These are phyloP conservation scores for Rhea pennata DNA, from an alignment of 2,113 vertebrate genomes.

Conservation along the genomic window DNA sequence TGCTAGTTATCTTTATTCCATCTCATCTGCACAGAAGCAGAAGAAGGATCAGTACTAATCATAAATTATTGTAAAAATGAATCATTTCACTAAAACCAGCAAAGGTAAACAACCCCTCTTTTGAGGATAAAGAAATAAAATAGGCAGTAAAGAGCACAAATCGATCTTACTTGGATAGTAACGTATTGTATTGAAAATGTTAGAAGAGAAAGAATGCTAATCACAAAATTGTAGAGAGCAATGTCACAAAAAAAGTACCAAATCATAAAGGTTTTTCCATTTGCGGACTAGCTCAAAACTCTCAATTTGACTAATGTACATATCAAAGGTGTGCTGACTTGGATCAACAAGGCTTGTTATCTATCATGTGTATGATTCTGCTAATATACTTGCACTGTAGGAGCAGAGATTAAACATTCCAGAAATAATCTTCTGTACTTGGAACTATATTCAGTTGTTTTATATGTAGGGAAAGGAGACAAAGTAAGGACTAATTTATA, in stretches of 20 bases:
- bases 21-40: not conserved
- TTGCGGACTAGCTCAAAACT: not conserved
- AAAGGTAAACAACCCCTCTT: not conserved
- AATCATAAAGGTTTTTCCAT: constrained; percentile 8
- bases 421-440: not conserved
- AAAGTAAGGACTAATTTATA: not conserved
- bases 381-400: not conserved
- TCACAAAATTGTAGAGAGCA: not conserved
- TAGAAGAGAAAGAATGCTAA: not conserved
- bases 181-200: not conserved
- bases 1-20: not conserved
- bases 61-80: not conserved
- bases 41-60: not conserved
- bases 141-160: not conserved
- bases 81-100: not conserved
- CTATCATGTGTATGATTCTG: not conserved
- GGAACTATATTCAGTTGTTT: not conserved
- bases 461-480: not conserved
- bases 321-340: not conserved
- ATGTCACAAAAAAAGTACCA: not conserved
- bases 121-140: not conserved
- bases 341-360: not conserved
- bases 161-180: not conserved
- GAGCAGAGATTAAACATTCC: not conserved
- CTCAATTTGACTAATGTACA: not conserved